Base-by-base conservation (phyloP, 2,888 invertebrate genomes). In the Drosophila subquinaria region DNA sequence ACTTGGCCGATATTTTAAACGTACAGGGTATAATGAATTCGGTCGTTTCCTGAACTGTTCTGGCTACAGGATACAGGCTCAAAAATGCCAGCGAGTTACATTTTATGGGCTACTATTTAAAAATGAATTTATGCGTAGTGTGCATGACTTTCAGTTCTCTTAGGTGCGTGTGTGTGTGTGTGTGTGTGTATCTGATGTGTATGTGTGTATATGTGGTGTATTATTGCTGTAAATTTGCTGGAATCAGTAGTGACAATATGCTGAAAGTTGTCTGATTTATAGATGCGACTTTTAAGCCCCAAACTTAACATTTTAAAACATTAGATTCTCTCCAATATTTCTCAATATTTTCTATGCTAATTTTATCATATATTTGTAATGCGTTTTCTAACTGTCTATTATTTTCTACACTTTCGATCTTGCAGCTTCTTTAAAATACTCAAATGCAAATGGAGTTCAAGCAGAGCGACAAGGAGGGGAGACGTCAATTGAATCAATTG, bases 41-140 rank as follows among this genome's bases (percentile, higher is more conserved):
- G 6, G n/a, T 45, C 6, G 35, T 56, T 10, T 23, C 10, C 20
- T 15, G 23, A 11, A 23, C 42, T n/a, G 13, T 43, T 4, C 10
- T 56, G 43, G 6, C 45, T 20, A 47, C 15, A 57, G 36, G 36
- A 38, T 30, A 23, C 23, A 23, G 35, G 35, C 59, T 48, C 36
- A 30, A 30, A 36, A 47, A 57, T 4, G 11, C 35, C 40, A 61
- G 40, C 43, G 33, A 65, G 45, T 51, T 30, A 38, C 65, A 65
- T 73, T 76, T 76, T 53, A 59, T 76, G 67, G 67, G 45, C 42
- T 17, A 65, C 73, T 73, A 80, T 80, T 78, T 78, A 80, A 76
- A 76, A 76, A 63, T 73, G 60, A 80, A 80, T 78, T 76, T 78
- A 78, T 78, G 78, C 61, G 60, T 56, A 62, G 23, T 23, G 11